phyloP scores from a whole-genome alignment of 2,888 invertebrate genomes.

The Nebria brevicollis region DNA sequence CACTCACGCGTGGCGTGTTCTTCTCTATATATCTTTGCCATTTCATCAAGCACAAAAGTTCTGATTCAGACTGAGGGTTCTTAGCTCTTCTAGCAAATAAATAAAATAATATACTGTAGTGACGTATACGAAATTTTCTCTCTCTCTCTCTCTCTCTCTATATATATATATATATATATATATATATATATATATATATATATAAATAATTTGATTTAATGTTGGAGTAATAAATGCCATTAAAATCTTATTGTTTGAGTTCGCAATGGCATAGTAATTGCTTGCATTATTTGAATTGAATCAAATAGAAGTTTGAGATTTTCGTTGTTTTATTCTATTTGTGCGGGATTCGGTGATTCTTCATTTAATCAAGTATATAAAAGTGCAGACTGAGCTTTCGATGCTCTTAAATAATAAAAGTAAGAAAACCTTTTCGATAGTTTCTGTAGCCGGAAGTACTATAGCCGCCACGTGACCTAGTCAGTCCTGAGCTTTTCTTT shows the following conservation, averaged over 20 bases:
- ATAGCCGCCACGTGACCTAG: not conserved
- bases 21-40: not conserved
- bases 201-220: not conserved
- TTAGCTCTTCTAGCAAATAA: not conserved
- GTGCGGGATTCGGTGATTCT: slow-evolving; percentile 21
- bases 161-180: slow-evolving; percentile 10
- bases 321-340: slow-evolving; percentile 16
- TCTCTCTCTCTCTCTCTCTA: not conserved
- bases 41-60: not conserved
- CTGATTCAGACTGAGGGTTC: not conserved
- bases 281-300: too few species aligned
- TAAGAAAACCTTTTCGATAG: not conserved
- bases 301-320: too few species aligned
- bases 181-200: slow-evolving; percentile 10
- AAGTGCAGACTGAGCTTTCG: slow-evolving; percentile 15
- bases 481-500: slow-evolving; percentile 9
- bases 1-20: not conserved
- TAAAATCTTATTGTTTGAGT: not conserved
- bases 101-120: not conserved
- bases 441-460: slow-evolving; percentile 18
- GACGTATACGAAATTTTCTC: not conserved
- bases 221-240: too few species aligned
- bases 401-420: not conserved
- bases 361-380: slow-evolving; percentile 13
- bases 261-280: too few species aligned